phyloP scores from a whole-genome alignment of 1,140 invertebrate species.

The Paraescarpia echinospica region DNA sequence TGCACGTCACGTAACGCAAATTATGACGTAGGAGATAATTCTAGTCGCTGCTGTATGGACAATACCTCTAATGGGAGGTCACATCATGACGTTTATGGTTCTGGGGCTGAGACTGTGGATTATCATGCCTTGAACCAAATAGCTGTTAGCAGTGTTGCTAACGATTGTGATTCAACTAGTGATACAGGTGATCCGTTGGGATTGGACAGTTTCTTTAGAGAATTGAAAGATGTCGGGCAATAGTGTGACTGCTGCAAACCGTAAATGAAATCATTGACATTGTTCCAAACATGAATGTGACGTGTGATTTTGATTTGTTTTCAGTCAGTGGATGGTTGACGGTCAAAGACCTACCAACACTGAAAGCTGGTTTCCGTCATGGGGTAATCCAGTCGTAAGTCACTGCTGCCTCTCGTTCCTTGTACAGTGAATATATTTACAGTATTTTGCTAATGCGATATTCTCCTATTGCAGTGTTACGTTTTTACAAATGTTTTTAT shows the following conservation, averaged over 20 bases:
- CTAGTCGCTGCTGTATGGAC: neutral
- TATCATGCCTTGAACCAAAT: neutral
- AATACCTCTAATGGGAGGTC: neutral
- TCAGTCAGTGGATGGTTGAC: slow-evolving; percentile 3
- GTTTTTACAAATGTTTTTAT: neutral
- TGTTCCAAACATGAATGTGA: neutral
- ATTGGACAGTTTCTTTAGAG: slow-evolving; percentile 5
- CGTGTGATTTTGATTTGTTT: neutral
- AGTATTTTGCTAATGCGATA: neutral
- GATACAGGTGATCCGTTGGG: neutral
- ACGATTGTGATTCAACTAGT: neutral
- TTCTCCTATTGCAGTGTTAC: neutral
- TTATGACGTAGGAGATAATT: neutral
- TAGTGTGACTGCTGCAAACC: neutral
- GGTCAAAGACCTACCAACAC: slow-evolving; percentile 3
- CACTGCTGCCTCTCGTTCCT: neutral
- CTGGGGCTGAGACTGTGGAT: neutral
- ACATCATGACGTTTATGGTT: neutral
- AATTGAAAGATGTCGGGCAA: neutral
- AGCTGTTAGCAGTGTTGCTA: neutral
- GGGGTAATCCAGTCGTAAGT: neutral
- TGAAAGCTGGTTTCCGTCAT: neutral
- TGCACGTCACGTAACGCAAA: neutral
- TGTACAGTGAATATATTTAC: neutral
- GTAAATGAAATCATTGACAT: neutral